These are phyloP conservation scores for Xiphophorus hellerii DNA, from an alignment of 2,113 vertebrate genomes.

Conservation along the genomic window DNA sequence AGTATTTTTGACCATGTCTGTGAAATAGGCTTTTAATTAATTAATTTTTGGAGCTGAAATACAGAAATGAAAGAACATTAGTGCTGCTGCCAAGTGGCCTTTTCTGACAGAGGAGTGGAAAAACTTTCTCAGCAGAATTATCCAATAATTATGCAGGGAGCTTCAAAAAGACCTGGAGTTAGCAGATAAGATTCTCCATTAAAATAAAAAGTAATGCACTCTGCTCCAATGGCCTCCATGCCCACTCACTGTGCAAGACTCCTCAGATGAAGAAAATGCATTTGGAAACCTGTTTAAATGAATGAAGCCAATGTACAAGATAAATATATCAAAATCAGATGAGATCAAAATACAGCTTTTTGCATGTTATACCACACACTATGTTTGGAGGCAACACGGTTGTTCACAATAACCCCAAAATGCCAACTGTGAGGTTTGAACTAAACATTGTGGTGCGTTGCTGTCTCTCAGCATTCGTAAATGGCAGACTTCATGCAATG, in stretches of 20 bases:
- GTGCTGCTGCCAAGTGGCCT: no score
- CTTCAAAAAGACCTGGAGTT: no score
- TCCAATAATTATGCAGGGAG: no score
- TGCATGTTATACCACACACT: not conserved
- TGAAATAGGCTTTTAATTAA: not conserved
- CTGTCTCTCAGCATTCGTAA: not conserved
- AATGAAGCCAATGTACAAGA: not conserved
- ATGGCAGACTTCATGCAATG: not conserved
- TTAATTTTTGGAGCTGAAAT: no score
- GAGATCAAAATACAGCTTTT: not conserved
- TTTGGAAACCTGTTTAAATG: not conserved
- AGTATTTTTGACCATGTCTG: not conserved
- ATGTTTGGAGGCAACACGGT: not conserved
- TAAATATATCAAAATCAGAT: not conserved
- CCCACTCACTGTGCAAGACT: not conserved
- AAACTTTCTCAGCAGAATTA: no score
- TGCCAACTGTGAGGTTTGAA: not conserved
- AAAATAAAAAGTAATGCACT: not conserved
- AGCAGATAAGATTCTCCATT: no score
- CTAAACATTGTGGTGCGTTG: not conserved
- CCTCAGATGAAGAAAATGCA: not conserved
- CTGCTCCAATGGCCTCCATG: not conserved
- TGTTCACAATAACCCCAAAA: not conserved
- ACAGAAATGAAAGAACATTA: no score
- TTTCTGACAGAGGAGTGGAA: no score